These are phyloP conservation scores for Ispidina picta DNA, from an alignment of 2,797 vertebrate species.

Conservation along the genomic window DNA sequence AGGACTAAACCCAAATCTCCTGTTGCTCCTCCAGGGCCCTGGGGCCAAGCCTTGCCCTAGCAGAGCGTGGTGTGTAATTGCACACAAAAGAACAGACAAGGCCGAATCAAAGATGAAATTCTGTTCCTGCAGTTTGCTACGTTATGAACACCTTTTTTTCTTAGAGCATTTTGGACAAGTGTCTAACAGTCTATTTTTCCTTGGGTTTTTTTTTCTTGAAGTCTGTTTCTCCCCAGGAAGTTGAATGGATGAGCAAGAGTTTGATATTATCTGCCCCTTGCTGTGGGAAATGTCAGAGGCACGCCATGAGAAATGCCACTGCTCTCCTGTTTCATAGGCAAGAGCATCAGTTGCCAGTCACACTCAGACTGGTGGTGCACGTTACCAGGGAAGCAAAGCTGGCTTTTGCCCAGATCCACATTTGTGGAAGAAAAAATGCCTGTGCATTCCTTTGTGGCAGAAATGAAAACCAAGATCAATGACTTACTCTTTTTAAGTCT, in stretches of 20 bases:
- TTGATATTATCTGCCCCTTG: conserved; percentile 61
- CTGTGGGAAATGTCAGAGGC: conserved; percentile 63
- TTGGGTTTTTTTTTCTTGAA: conserved; percentile 42
- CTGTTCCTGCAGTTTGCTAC: not conserved
- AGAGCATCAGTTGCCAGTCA: conserved; percentile 44
- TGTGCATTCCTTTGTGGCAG: conserved; percentile 48
- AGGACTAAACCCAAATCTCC: not conserved
- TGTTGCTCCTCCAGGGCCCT: not conserved
- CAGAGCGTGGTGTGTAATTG: not conserved
- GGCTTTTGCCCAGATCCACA: conserved; percentile 52
- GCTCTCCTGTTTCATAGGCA: conserved; percentile 42
- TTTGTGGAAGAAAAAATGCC: conserved; percentile 55
- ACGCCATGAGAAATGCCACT: conserved; percentile 63
- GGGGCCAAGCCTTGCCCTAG: not conserved
- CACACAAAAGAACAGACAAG: not conserved
- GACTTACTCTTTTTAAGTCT: conserved; percentile 57
- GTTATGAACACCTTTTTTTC: not conserved
- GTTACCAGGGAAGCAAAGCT: conserved; percentile 16
- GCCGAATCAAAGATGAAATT: conserved; percentile 15
- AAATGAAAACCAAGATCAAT: conserved; percentile 71
- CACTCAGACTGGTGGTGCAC: not conserved
- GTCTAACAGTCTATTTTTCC: conserved; percentile 18
- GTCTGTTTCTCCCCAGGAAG: conserved; percentile 50
- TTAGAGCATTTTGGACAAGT: not conserved
- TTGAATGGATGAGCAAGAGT: conserved; percentile 42